phyloP scores from a whole-genome alignment of 2,888 invertebrate species.

The Sceliomorpha sp. region DNA sequence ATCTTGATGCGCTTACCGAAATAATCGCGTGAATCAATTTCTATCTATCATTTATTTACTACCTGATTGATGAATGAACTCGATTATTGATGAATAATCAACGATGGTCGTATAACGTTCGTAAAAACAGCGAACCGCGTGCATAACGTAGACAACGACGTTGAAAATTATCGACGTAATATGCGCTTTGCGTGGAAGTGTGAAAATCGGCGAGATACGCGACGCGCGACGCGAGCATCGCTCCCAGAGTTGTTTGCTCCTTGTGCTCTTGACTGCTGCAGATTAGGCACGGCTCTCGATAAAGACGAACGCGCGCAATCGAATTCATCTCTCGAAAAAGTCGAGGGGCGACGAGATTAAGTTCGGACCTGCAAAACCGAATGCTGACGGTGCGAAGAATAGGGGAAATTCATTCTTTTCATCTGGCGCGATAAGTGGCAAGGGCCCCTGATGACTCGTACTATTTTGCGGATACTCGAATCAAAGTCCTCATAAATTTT shows the following conservation, averaged over 20 bases:
- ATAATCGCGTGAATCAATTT: too few species aligned
- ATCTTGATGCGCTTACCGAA: too few species aligned
- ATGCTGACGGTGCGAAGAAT: constrained; percentile 15
- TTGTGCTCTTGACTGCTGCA: constrained; percentile 39
- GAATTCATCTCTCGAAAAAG: constrained; percentile 38
- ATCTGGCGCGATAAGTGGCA: constrained; percentile 28
- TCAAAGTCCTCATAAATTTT: neutral
- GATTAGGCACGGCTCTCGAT: constrained; percentile 46
- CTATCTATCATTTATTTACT: too few species aligned
- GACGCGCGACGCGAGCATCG: constrained; percentile 17
- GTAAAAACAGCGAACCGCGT: too few species aligned
- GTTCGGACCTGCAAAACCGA: constrained; percentile 18
- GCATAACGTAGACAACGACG: too few species aligned
- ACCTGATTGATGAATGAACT: too few species aligned
- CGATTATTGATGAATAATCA: too few species aligned
- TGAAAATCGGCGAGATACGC: too few species aligned
- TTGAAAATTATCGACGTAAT: too few species aligned
- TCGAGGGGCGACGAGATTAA: constrained; percentile 41
- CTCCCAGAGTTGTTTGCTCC: constrained; percentile 45
- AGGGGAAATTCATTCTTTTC: constrained; percentile 31
- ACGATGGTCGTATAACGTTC: too few species aligned
- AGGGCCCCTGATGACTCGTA: constrained; percentile 21
- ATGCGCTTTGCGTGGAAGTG: too few species aligned
- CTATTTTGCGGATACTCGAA: constrained; percentile 5
- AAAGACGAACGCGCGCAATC: constrained; percentile 44